Evolutionary conservation across 2,797 vertebrate species (phyloP).

Genomic region (Pangasius krempfi): DNA sequence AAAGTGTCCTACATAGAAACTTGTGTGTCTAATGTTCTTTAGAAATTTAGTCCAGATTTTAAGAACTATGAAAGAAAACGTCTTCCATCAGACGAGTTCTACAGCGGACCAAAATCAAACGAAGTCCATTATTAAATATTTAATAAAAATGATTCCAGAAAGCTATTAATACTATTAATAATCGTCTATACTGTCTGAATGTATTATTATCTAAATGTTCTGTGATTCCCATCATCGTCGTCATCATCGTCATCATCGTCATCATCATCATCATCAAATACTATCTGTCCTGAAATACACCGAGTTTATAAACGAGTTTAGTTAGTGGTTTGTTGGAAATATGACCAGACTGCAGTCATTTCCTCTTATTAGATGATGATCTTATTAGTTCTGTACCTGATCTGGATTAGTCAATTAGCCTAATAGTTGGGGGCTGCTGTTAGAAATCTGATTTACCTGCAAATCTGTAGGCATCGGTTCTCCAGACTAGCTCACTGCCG

Average conservation of each 20-base stretch:
- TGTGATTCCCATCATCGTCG: neutral
- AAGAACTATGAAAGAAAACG: neutral
- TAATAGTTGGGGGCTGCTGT: slow-evolving; percentile 40
- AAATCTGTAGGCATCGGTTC: slow-evolving; percentile 22
- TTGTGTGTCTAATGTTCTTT: neutral
- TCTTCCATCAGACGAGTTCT: neutral
- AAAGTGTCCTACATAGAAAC: neutral
- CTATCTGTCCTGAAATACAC: neutral
- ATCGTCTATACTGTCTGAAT: neutral
- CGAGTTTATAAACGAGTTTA: neutral
- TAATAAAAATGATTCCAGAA: neutral
- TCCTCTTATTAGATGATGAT: slow-evolving; percentile 36
- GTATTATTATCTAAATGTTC: neutral
- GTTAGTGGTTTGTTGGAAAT: slow-evolving; percentile 35
- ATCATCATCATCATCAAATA: neutral
- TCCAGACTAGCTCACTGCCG: slow-evolving; percentile 3
- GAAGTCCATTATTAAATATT: neutral
- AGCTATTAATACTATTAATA: neutral
- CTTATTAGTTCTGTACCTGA: slow-evolving; percentile 39
- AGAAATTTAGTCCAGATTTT: neutral
- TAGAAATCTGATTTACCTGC: slow-evolving; percentile 45
- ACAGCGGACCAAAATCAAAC: neutral
- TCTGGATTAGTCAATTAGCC: slow-evolving; percentile 46
- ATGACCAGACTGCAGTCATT: slow-evolving; percentile 37
- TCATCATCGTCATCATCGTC: neutral